Evolutionary conservation across 1,140 invertebrate species (phyloP).

Genomic region (Subanguina moxae): DNA sequence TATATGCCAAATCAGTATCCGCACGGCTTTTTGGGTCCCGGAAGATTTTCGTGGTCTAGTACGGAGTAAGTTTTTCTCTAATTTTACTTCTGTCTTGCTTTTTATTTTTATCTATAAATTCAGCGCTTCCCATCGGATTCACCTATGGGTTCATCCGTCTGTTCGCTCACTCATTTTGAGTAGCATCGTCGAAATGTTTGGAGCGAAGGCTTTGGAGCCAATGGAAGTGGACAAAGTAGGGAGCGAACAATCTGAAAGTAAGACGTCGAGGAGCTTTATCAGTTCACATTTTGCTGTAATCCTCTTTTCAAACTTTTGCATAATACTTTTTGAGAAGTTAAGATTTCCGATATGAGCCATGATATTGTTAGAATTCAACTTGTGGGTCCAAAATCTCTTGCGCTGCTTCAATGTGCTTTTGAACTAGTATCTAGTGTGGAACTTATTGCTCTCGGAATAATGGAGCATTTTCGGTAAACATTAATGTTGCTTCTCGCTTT

Average conservation of each 20-base stretch:
- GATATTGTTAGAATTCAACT: constrained; percentile 21
- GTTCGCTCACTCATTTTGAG: neutral
- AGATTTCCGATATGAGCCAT: constrained; percentile 20
- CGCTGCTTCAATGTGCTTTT: constrained; percentile 8
- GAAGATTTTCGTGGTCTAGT: constrained; percentile 24
- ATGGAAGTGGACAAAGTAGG: neutral
- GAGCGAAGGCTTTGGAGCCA: neutral
- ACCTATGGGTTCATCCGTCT: constrained; percentile 25
- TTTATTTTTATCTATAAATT: no score
- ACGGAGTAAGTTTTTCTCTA: constrained; percentile 11
- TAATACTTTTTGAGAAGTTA: constrained; percentile 10
- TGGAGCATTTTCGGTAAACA: constrained; percentile 1
- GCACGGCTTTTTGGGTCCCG: constrained; percentile 31
- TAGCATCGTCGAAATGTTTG: neutral
- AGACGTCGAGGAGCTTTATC: neutral
- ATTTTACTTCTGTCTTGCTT: neutral
- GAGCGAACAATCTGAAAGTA: neutral
- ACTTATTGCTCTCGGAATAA: neutral
- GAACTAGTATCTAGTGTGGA: constrained; percentile 11
- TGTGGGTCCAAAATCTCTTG: constrained; percentile 16
- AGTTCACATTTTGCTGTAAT: no score
- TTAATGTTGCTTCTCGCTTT: neutral
- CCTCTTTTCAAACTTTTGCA: no score
- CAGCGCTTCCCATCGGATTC: constrained; percentile 13
- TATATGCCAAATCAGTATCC: constrained; percentile 23